These are phyloP conservation scores for Arctopsyche grandis DNA, from an alignment of 1,140 invertebrate species.

Conservation along the genomic window DNA sequence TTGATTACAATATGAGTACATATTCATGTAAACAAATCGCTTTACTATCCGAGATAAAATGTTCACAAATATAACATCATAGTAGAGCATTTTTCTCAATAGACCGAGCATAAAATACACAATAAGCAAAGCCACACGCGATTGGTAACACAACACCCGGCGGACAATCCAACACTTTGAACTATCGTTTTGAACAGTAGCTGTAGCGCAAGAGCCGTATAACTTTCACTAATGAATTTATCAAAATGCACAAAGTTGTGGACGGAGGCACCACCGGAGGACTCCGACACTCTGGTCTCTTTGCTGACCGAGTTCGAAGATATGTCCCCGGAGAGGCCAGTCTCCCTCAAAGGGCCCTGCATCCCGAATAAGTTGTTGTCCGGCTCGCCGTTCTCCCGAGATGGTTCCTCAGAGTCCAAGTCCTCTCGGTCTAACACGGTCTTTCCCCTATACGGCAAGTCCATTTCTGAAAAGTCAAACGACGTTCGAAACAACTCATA, in stretches of 20 bases:
- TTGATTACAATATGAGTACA: neutral
- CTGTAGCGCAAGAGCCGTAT: conserved; percentile 21
- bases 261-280: conserved; percentile 52
- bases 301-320: conserved; percentile 53
- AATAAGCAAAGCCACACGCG: conserved; percentile 43
- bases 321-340: conserved; percentile 56
- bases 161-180: conserved; percentile 31
- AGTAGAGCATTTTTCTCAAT: neutral
- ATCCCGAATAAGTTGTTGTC: conserved; percentile 56
- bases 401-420: conserved; percentile 59
- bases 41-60: neutral
- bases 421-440: conserved; percentile 58
- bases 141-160: conserved; percentile 25
- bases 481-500: neutral
- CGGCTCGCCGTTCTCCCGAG: conserved; percentile 56
- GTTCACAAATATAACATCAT: neutral
- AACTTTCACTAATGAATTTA: conserved; percentile 42
- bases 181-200: conserved; percentile 39
- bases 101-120: conserved; percentile 30
- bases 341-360: conserved; percentile 62
- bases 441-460: conserved; percentile 61
- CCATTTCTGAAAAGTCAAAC: conserved; percentile 61
- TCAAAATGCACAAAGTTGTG: conserved; percentile 35
- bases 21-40: neutral
- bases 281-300: conserved; percentile 61